phyloP scores from a whole-genome alignment of 2,888 invertebrate species.

The Lysandra bellargus region DNA sequence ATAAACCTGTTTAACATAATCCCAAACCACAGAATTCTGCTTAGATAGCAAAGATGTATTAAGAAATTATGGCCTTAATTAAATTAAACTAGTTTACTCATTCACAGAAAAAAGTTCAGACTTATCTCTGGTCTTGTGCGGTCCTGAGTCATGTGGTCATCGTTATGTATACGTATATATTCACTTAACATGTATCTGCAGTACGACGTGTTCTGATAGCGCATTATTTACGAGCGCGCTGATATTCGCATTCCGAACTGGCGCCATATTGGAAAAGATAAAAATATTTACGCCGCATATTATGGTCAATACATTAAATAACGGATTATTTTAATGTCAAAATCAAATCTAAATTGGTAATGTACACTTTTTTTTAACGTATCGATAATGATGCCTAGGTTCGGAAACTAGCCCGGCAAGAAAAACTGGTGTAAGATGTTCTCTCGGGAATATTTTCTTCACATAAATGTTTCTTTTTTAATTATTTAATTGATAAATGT shows the following conservation, averaged over 20 bases:
- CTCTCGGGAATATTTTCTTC: no score
- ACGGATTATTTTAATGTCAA: not conserved
- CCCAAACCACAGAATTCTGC: not conserved
- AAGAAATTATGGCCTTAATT: not conserved
- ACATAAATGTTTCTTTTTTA: no score
- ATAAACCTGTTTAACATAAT: no score
- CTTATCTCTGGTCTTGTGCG: slow-evolving; percentile 16
- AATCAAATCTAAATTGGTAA: not conserved
- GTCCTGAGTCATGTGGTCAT: slow-evolving; percentile 7
- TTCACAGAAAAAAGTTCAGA: not conserved
- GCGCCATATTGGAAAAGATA: slow-evolving; percentile 27
- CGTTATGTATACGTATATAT: not conserved
- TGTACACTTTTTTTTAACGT: not conserved
- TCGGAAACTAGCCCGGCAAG: not conserved
- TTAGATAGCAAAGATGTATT: not conserved
- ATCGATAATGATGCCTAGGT: not conserved
- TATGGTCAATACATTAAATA: not conserved
- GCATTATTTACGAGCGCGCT: slow-evolving; percentile 17
- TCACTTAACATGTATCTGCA: slow-evolving; percentile 23
- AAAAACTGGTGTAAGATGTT: no score
- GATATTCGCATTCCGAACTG: slow-evolving; percentile 27
- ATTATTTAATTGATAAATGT: no score
- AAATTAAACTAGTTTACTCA: not conserved
- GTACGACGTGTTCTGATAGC: not conserved
- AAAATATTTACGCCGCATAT: not conserved